Percentiles rank a stretch among this genome's conserved stretches.
Evolutionary conservation across 2,888 invertebrate species (phyloP).

Genomic region (Harpalus rufipes): DNA sequence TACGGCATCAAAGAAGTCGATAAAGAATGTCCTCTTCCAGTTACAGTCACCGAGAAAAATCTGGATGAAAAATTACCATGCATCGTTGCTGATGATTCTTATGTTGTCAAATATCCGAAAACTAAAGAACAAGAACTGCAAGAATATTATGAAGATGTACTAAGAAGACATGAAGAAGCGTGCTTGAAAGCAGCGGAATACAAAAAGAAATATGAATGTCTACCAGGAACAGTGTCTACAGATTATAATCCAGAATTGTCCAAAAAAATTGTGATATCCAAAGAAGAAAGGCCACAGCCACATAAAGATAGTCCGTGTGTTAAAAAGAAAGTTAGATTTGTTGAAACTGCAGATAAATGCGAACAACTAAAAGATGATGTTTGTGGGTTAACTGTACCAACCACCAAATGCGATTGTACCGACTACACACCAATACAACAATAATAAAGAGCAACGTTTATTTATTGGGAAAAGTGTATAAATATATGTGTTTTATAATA

Average conservation of each 20-base stretch:
- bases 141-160: constrained; percentile 75
- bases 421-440: constrained; percentile 70
- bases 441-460: constrained; percentile 19
- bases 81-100: constrained; percentile 39
- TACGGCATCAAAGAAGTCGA: constrained; percentile 74
- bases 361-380: constrained; percentile 73
- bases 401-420: constrained; percentile 74
- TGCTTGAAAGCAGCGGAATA: constrained; percentile 73
- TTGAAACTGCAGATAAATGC: constrained; percentile 71
- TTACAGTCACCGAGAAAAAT: constrained; percentile 72
- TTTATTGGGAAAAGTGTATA: constrained; percentile 34
- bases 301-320: constrained; percentile 57
- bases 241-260: constrained; percentile 56
- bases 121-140: constrained; percentile 73
- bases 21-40: constrained; percentile 73
- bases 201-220: constrained; percentile 69
- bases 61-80: constrained; percentile 69
- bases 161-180: constrained; percentile 73
- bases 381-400: constrained; percentile 73
- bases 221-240: constrained; percentile 53
- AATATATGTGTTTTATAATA: constrained; percentile 24
- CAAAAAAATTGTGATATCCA: constrained; percentile 20
- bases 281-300: constrained; percentile 37
- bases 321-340: constrained; percentile 61
- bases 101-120: constrained; percentile 59